These are phyloP conservation scores for Corella eumyota DNA, from an alignment of 23 tunicate species.

Conservation along the genomic window DNA sequence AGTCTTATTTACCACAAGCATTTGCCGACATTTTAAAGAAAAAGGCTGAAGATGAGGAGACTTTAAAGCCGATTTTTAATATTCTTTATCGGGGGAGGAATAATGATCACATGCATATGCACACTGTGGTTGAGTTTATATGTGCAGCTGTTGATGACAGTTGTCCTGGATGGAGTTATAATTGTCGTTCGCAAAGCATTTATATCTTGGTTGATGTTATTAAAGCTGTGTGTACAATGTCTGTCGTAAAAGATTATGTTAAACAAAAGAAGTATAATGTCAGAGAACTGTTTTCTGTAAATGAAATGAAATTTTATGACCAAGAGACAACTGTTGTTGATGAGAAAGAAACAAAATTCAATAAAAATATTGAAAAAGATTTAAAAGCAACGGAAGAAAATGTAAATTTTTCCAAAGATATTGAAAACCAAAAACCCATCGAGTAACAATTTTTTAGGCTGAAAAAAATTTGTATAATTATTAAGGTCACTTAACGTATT, in stretches of 20 bases:
- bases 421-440: too few relatives aligned
- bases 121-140: constrained; percentile 20
- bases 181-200: constrained; percentile 41
- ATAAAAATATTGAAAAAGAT: too few relatives aligned
- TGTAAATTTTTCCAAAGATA: too few relatives aligned
- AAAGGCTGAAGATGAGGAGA: neutral
- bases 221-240: constrained; percentile 26
- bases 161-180: constrained; percentile 31
- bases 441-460: too few relatives aligned
- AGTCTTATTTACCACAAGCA: constrained; percentile 20
- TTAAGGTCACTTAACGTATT: too few relatives aligned
- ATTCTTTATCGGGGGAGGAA: constrained; percentile 52
- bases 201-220: constrained; percentile 47
- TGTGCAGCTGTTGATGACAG: constrained; percentile 12
- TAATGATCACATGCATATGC: constrained; percentile 33
- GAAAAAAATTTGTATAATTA: too few relatives aligned
- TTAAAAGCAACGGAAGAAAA: too few relatives aligned
- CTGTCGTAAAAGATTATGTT: constrained; percentile 34
- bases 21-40: constrained; percentile 14
- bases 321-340: constrained; percentile 47
- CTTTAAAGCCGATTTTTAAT: constrained; percentile 25
- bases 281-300: constrained; percentile 18
- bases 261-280: constrained; percentile 52
- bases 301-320: constrained; percentile 6
- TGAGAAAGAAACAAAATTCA: constrained; percentile 60